Base-by-base conservation (phyloP, 2,113 vertebrate genomes). In the Callochromis pleurospilus region DNA sequence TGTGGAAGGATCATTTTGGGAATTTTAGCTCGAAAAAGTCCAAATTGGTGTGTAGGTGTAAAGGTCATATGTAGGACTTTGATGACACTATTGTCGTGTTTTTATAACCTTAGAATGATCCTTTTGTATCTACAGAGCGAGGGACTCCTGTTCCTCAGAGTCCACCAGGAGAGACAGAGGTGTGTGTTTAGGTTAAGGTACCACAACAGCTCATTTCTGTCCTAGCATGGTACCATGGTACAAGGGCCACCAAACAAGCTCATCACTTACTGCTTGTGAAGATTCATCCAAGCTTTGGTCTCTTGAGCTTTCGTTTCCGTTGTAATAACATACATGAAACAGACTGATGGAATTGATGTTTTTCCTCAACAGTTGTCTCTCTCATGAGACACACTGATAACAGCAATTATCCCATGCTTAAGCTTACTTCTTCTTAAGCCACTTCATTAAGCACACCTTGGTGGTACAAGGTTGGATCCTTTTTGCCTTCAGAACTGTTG, bases 141-240 rank as follows among this genome's bases (percentile, higher is more conserved):
- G 65, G 8, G 7, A 45, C 5, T 70, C 36, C 36, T 21, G 6
- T 68, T 40, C 11, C 62, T 21, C n/a, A 0, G 4, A 68, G 62
- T 21, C 62, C 19, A 40, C 62, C 60, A 12, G 60, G 3, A 38
- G 60, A 65, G 10, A 65, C 60, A 36, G 17, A 12, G 14, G 24
- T 47, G 14, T 75, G 70, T 47, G 24, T 1, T 24, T 73, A 29
- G 38, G 65, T 42, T 26, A 26, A 45, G 65, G 38, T 73, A 17
- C 68, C 1, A 47, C 40, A 45, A 17, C 21, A 42, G 2, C 62
- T 42, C 38, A 6, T 0, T 15, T 26, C 38, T 70, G 36, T 24
- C 65, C 65, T 70, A 70, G 12, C 3, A 42, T 42, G 65, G 3
- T 70, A 42, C 29, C 58, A 62, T 33, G 58, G 0, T 33, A 62